Evolutionary conservation across 2,888 invertebrate genomes (phyloP).

Genomic region (Acleris holmiana): DNA sequence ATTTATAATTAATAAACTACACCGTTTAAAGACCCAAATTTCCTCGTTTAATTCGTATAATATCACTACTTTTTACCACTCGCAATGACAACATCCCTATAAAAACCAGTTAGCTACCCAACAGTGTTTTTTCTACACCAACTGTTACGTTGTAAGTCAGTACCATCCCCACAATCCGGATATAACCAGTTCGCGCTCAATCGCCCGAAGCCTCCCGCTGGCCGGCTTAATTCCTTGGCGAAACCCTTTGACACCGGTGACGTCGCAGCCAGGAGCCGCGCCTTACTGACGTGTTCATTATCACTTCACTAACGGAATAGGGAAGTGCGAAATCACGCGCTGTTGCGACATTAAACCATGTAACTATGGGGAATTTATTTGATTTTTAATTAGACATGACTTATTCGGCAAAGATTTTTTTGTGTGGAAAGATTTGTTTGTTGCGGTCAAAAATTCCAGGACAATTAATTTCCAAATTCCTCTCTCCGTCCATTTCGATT

Average conservation of each 20-base stretch:
- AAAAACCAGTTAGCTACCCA: neutral
- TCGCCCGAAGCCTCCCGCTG: constrained; percentile 73
- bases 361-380: neutral
- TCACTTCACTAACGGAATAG: constrained; percentile 56
- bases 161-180: constrained; percentile 40
- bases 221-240: constrained; percentile 76
- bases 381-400: neutral
- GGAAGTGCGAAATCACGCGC: constrained; percentile 39
- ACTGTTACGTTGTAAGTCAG: neutral
- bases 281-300: constrained; percentile 70
- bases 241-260: constrained; percentile 80
- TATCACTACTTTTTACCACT: too few species aligned
- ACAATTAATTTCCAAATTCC: too few species aligned
- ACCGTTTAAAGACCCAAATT: too few species aligned
- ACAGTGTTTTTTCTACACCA: neutral
- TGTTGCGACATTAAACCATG: neutral
- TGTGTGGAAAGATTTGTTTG: too few species aligned
- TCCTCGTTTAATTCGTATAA: too few species aligned
- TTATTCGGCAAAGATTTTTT: too few species aligned
- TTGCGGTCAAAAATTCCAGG: too few species aligned
- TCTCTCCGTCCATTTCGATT: too few species aligned
- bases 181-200: constrained; percentile 65
- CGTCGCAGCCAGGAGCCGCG: constrained; percentile 75
- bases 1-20: too few species aligned
- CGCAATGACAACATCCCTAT: too few species aligned